These are phyloP conservation scores for Varanus salvator DNA, from an alignment of 2,113 vertebrate species.

Conservation along the genomic window DNA sequence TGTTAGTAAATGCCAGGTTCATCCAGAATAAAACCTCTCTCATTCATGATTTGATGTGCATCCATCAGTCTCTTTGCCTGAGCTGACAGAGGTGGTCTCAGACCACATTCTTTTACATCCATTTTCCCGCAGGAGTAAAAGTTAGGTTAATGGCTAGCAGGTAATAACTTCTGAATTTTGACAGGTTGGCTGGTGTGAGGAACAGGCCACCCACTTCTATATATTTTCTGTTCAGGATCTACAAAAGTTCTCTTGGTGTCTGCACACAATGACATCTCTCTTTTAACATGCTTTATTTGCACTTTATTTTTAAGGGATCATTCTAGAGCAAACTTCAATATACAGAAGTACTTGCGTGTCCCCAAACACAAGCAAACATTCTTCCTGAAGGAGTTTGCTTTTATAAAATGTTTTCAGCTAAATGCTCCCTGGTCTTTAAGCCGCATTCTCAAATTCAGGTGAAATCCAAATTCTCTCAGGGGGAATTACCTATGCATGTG, in stretches of 20 bases:
- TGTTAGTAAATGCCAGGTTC: too few species aligned
- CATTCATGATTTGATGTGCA: too few species aligned
- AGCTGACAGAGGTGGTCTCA: too few species aligned
- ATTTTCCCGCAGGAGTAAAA: conserved; percentile 17
- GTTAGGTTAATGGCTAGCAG: neutral
- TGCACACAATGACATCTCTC: conserved; percentile 25
- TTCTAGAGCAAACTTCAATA: conserved; percentile 32
- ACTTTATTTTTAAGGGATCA: conserved; percentile 35
- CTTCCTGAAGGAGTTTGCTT: neutral
- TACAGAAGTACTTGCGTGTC: neutral
- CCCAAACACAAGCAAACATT: neutral
- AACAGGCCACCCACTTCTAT: neutral
- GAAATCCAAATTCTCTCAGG: neutral
- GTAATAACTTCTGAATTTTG: conserved; percentile 28
- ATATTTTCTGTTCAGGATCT: conserved; percentile 45
- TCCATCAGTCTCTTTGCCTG: too few species aligned
- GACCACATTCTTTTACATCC: conserved; percentile 25
- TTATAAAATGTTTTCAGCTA: neutral
- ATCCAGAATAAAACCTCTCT: too few species aligned
- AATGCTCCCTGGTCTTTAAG: neutral
- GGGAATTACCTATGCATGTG: neutral
- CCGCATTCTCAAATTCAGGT: neutral
- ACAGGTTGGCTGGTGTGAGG: conserved; percentile 32
- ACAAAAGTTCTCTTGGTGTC: conserved; percentile 19
- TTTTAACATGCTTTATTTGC: conserved; percentile 20